Conservation (phyloP, 1,140 invertebrate species). For the Helicoverpa zea region DNA sequence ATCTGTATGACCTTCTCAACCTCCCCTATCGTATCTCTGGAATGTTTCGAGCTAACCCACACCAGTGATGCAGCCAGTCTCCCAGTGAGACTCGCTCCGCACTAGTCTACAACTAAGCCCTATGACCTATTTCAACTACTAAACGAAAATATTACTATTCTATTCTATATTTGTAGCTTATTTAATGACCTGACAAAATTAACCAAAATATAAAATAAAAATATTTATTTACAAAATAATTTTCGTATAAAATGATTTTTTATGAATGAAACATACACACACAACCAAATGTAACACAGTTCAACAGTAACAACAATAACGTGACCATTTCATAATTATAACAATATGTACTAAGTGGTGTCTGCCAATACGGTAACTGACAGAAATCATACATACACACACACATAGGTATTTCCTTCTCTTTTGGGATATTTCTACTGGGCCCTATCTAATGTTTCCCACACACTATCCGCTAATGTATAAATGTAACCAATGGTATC, state of each 20-base stretch:
- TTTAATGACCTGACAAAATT: neutral
- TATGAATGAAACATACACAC: too few species aligned
- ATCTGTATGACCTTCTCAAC: conserved; percentile 20
- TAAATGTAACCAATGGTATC: conserved; percentile 21
- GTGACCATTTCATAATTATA: too few species aligned
- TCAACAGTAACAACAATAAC: neutral
- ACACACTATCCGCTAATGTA: conserved; percentile 35
- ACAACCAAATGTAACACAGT: neutral
- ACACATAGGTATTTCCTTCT: conserved; percentile 3
- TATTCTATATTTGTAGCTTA: neutral
- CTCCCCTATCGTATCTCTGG: conserved; percentile 14
- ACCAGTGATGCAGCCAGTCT: conserved; percentile 28
- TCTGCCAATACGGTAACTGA: neutral
- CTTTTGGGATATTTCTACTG: conserved; percentile 6
- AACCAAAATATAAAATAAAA: neutral
- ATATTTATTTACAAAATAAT: neutral
- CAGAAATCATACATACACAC: neutral
- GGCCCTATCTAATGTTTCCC: conserved; percentile 12
- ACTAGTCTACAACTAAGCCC: conserved; percentile 6
- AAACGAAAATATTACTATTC: neutral
- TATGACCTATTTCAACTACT: neutral
- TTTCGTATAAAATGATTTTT: too few species aligned
- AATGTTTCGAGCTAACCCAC: conserved; percentile 39
- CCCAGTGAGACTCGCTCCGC: conserved; percentile 8
- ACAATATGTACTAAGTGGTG: too few species aligned